Percentiles rank a stretch among this genome's conserved stretches.
These are phyloP conservation scores for Chaunax sp. DNA, from an alignment of 2,797 vertebrate species.

Conservation along the genomic window DNA sequence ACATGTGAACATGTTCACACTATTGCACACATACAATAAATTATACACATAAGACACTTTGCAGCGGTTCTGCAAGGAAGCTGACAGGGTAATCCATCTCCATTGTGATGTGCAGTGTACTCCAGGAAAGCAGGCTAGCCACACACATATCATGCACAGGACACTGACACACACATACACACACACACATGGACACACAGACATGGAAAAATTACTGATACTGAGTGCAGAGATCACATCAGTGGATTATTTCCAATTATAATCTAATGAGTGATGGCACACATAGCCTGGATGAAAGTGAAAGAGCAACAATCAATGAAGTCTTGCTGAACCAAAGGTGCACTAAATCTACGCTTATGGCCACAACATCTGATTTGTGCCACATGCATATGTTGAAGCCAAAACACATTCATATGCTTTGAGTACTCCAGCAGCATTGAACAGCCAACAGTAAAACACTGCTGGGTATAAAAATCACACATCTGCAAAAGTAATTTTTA, in stretches of 20 bases:
- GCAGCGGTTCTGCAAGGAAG: constrained; percentile 38
- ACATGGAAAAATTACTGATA: constrained; percentile 22
- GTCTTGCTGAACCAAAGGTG: neutral
- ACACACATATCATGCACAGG: constrained; percentile 20
- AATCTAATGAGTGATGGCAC: constrained; percentile 21
- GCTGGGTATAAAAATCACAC: neutral
- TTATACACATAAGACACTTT: constrained; percentile 45
- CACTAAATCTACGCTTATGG: constrained; percentile 11
- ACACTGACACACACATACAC: neutral
- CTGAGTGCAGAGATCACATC: constrained; percentile 35
- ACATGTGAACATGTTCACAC: constrained; percentile 5
- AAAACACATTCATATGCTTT: too few relatives aligned
- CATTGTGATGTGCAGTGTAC: constrained; percentile 55
- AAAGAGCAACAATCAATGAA: constrained; percentile 7
- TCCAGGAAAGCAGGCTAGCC: constrained; percentile 51
- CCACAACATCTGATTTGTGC: neutral
- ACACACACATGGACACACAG: neutral
- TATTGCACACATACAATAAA: constrained; percentile 32
- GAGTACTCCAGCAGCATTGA: neutral
- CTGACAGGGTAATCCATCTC: constrained; percentile 78
- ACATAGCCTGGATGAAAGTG: constrained; percentile 2
- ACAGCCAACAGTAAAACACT: neutral
- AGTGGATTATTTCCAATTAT: constrained; percentile 34
- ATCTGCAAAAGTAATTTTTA: neutral
- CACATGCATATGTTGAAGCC: neutral